Evolutionary conservation across 2,888 invertebrate genomes (phyloP), one percentile per base, ranked within the genome.

Genomic region (Xanthia togata): DNA sequence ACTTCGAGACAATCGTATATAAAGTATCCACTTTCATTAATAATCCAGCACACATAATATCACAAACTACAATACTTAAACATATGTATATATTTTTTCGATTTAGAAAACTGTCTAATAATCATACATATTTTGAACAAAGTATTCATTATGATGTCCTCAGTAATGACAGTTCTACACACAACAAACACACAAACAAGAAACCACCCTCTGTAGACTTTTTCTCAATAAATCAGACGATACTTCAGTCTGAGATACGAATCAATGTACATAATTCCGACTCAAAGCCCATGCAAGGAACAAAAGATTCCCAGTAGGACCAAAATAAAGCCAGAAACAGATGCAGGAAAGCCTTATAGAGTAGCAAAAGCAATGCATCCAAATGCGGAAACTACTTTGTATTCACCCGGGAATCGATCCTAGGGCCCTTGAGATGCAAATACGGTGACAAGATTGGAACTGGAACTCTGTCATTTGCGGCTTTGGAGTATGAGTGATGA

Each of bases 401-500:
- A 90, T 90, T 88, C 89, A 87, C 79, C 73, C 74, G 79, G 84
- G 89, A 85, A 90, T 88, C 87, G 89, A 89, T 89, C 85, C 85
- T 44, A 76, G 60, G 78, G 80, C 88, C 87, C 89, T 91, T 91
- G 90, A 88, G 89, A 91, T 91, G 91, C 89, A 90, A 91, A 91
- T 91, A 83, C 67, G 76, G 75, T 73, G 85, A 88, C 85, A 83
- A 84, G 84, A 89, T 89, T 87, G 87, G 80, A 86, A 81, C 71
- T 70, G 72, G 57, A 77, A 81, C 73, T 80, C 72, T 78, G 76
- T 72, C 78, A 75, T 83, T 87, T 83, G 70, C 67, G 71, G 1
- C 31, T 12, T 53, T 35, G 2, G 35, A 59, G 83, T 73, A 80
- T 71, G 12, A 59, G 53, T 76, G 5, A 12, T 38, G 26, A 26